These are phyloP conservation scores for Aelia acuminata DNA, from an alignment of 2,888 invertebrate genomes.

Conservation along the genomic window DNA sequence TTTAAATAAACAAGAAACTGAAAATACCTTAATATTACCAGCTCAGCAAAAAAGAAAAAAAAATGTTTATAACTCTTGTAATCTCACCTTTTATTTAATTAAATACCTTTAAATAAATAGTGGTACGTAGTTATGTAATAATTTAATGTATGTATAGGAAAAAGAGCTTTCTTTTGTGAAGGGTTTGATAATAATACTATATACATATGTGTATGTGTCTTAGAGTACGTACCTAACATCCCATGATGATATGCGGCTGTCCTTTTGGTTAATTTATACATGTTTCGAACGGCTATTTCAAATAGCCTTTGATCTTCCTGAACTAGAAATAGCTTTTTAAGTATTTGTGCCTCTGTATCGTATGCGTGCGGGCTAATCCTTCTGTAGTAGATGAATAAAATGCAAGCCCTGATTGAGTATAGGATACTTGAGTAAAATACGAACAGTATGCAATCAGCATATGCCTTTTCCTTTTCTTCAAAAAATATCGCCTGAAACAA, in stretches of 20 bases:
- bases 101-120: too few species aligned
- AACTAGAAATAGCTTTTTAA: not conserved
- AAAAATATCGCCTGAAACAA: not conserved
- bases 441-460: not conserved
- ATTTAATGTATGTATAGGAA: too few species aligned
- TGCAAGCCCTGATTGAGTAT: not conserved
- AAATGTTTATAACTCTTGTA: too few species aligned
- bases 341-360: not conserved
- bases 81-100: too few species aligned
- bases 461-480: not conserved
- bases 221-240: not conserved
- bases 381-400: not conserved
- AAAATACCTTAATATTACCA: too few species aligned
- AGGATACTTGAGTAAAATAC: not conserved
- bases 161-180: too few species aligned
- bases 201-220: not conserved
- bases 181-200: too few species aligned
- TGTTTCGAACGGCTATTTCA: not conserved
- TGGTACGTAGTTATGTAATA: too few species aligned
- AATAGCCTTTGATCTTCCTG: not conserved
- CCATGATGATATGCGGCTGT: not conserved
- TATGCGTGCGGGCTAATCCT: not conserved
- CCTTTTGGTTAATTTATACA: not conserved
- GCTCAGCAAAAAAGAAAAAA: too few species aligned
- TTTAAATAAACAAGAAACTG: too few species aligned